These are phyloP conservation scores for Lasioglossum albipes DNA, from an alignment of 1,140 invertebrate species.

Conservation along the genomic window DNA sequence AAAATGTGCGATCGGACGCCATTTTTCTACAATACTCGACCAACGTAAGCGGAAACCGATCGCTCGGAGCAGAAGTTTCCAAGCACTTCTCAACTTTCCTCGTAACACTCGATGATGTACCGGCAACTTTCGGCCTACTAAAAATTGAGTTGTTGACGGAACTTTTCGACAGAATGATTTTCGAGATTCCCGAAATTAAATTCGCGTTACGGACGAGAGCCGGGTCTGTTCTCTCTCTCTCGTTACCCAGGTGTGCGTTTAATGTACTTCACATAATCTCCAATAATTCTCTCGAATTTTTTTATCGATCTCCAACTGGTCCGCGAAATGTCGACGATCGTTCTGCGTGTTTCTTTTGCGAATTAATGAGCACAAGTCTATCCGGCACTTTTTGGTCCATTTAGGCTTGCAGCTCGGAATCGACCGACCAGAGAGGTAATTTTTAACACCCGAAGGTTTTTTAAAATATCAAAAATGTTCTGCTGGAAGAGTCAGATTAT, in stretches of 20 bases:
- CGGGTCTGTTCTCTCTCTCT: too few species aligned
- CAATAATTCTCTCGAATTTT: slow-evolving; percentile 1
- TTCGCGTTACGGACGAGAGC: not conserved
- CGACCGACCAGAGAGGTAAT: not conserved
- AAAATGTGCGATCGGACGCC: not conserved
- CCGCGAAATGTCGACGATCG: not conserved
- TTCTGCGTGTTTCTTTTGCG: not conserved
- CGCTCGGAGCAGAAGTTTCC: not conserved
- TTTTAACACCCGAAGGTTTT: not conserved
- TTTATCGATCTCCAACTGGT: not conserved
- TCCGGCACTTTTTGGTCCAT: not conserved
- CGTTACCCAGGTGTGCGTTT: not conserved
- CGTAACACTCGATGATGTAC: slow-evolving; percentile 11
- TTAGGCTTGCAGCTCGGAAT: not conserved
- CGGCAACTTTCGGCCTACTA: slow-evolving; percentile 14
- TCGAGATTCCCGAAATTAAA: slow-evolving; percentile 25
- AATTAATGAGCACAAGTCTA: not conserved
- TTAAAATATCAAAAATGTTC: too few species aligned
- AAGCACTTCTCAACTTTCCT: slow-evolving; percentile 28
- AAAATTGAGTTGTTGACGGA: slow-evolving; percentile 29
- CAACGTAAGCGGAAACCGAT: not conserved
- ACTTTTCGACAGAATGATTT: slow-evolving; percentile 21
- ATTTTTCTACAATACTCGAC: not conserved
- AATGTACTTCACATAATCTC: not conserved
- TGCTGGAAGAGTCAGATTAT: too few species aligned